phyloP scores from a whole-genome alignment of 2,113 vertebrate species.

The Aptenodytes forsteri region DNA sequence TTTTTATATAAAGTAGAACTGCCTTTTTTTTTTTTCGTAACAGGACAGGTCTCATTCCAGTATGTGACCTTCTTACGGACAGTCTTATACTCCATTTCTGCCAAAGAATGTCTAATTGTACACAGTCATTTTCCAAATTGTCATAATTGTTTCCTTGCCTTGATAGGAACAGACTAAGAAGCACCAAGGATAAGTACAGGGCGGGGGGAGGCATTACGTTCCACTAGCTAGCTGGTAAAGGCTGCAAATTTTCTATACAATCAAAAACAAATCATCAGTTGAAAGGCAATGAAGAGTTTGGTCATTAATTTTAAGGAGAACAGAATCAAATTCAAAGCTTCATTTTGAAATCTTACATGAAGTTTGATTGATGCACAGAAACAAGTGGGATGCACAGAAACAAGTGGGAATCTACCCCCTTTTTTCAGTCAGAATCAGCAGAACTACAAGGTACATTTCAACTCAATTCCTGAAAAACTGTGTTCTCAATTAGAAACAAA shows the following conservation, averaged over 20 bases:
- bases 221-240: not conserved
- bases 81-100: not conserved
- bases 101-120: not conserved
- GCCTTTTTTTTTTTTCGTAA: not conserved
- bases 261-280: not conserved
- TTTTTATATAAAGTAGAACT: not conserved
- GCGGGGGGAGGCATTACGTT: not conserved
- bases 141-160: not conserved
- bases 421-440: not conserved
- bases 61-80: not conserved
- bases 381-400: not conserved
- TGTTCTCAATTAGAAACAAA: not conserved
- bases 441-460: not conserved
- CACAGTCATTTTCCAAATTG: not conserved
- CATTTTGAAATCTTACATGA: not conserved
- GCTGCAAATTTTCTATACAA: not conserved
- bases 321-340: not conserved
- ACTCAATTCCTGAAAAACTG: not conserved
- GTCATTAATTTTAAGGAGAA: not conserved
- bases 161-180: not conserved
- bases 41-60: not conserved
- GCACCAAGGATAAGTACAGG: not conserved
- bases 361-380: not conserved
- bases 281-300: not conserved
- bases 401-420: not conserved